A percentile compares a stretch with the other conserved stretches of the same genome.
Conservation (phyloP, 2,113 vertebrate species). For the Emydocephalus ijimae region DNA sequence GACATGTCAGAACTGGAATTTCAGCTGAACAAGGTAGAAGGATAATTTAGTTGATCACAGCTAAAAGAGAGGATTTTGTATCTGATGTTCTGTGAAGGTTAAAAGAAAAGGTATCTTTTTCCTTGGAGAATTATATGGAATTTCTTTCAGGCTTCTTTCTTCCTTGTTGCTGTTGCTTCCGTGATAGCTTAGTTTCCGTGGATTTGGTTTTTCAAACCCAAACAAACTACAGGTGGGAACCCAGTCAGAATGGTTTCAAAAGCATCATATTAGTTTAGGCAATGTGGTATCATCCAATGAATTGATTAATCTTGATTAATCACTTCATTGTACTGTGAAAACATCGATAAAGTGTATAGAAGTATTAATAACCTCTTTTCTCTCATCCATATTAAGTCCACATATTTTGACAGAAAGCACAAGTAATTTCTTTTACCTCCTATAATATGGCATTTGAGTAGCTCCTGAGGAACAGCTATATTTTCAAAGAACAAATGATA, state of each 20-base stretch:
- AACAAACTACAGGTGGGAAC: background rate
- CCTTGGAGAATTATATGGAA: background rate
- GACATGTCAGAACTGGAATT: background rate
- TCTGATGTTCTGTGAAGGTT: background rate
- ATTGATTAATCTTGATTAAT: background rate
- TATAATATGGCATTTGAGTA: background rate
- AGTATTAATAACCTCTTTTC: background rate
- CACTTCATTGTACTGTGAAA: background rate
- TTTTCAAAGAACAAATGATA: constrained; percentile 48
- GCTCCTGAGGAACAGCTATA: constrained; percentile 22
- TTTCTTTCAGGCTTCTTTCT: background rate
- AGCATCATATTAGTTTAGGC: background rate
- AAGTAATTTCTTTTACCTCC: background rate
- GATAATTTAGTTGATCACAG: background rate
- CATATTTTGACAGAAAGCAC: background rate
- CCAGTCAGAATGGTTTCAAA: background rate
- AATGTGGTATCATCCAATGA: background rate
- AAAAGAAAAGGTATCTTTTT: background rate
- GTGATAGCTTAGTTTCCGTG: no score
- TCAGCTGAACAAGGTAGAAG: background rate
- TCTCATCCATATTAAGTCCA: background rate
- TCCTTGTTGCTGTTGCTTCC: background rate
- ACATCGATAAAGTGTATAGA: background rate
- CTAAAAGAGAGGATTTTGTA: background rate
- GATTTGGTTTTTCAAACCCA: background rate